Percentiles rank a stretch among this genome's conserved stretches.
Conservation (phyloP, 2,888 invertebrate species). For the Campaea margaritaria region DNA sequence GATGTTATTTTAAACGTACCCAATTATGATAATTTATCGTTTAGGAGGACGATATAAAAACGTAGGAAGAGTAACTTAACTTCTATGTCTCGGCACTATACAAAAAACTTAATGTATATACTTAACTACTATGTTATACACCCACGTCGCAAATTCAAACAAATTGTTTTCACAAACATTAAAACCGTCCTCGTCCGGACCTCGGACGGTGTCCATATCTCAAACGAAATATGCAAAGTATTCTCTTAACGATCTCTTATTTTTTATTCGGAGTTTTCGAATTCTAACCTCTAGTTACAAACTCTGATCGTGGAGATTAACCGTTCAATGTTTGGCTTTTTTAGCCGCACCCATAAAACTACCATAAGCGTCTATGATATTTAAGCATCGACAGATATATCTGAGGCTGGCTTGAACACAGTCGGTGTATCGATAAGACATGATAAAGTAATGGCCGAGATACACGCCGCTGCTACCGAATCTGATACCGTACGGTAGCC, state of each 20-base stretch:
- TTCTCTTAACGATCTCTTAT: slow-evolving; percentile 66
- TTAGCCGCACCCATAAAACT: slow-evolving; percentile 66
- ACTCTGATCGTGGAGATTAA: slow-evolving; percentile 71
- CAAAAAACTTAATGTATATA: neutral
- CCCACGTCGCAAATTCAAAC: slow-evolving; percentile 15
- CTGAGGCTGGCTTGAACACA: slow-evolving; percentile 58
- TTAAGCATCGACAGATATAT: slow-evolving; percentile 75
- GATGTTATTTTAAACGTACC: slow-evolving; percentile 51
- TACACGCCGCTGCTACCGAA: slow-evolving; percentile 72
- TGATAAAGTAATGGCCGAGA: slow-evolving; percentile 78
- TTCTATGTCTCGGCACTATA: neutral
- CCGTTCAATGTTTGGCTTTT: slow-evolving; percentile 60
- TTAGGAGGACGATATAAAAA: slow-evolving; percentile 15
- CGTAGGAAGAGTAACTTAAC: neutral
- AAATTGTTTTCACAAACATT: slow-evolving; percentile 31
- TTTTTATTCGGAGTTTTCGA: slow-evolving; percentile 66
- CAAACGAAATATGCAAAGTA: slow-evolving; percentile 64
- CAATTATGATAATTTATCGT: slow-evolving; percentile 50
- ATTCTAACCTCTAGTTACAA: slow-evolving; percentile 73
- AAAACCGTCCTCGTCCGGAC: slow-evolving; percentile 32
- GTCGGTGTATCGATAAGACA: slow-evolving; percentile 67
- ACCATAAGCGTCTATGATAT: slow-evolving; percentile 71
- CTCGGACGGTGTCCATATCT: slow-evolving; percentile 53
- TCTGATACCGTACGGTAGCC: slow-evolving; percentile 74
- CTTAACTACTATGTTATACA: neutral